phyloP scores from a whole-genome alignment of 2,888 invertebrate species.

The Zaprionus obscuricornis region DNA sequence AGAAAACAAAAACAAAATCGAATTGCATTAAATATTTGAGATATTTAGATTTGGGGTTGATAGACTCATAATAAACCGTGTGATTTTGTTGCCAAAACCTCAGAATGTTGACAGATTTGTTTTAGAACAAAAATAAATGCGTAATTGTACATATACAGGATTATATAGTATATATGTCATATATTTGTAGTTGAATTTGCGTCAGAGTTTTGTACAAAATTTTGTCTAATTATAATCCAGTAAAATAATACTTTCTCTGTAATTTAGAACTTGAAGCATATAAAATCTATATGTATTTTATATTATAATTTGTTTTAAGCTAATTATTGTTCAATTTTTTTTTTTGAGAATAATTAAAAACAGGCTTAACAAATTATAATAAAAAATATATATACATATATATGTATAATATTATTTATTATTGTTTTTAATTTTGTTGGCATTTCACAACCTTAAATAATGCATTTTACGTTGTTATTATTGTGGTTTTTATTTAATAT shows the following conservation, averaged over 20 bases:
- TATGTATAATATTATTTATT: too few relatives aligned
- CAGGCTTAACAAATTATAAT: too few relatives aligned
- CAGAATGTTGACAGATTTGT: conserved; percentile 11
- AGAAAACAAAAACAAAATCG: conserved; percentile 1
- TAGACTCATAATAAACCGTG: conserved; percentile 17
- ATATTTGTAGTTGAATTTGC: conserved; percentile 7
- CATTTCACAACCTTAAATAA: conserved; percentile 6
- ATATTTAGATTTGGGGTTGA: conserved; percentile 31
- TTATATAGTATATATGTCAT: neutral
- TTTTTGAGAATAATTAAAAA: too few relatives aligned
- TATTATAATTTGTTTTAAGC: too few relatives aligned
- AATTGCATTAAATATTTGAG: conserved; percentile 40
- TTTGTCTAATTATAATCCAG: neutral
- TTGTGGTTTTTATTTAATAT: conserved; percentile 15
- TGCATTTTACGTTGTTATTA: conserved; percentile 29
- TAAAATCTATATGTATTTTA: too few relatives aligned
- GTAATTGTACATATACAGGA: neutral
- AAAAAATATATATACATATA: too few relatives aligned
- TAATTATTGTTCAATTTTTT: too few relatives aligned
- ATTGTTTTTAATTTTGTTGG: neutral
- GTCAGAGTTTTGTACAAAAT: neutral
- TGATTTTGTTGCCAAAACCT: too few relatives aligned
- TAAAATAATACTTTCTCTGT: too few relatives aligned
- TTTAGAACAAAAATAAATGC: neutral
- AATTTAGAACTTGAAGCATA: too few relatives aligned